Evolutionary conservation across 1,140 invertebrate genomes (phyloP).

Genomic region (Episyrphus balteatus): DNA sequence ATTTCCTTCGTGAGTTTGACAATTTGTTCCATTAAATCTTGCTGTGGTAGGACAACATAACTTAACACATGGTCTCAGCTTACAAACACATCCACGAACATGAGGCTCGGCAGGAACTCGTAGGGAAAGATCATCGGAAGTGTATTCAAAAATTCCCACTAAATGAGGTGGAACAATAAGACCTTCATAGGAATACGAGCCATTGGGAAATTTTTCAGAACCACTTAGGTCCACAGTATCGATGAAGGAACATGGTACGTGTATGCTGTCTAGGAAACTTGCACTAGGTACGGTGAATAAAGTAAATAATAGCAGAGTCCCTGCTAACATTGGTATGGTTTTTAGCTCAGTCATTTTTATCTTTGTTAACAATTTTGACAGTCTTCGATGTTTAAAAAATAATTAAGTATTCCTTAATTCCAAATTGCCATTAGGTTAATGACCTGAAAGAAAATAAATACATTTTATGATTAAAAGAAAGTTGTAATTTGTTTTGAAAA

Average conservation of each 20-base stretch:
- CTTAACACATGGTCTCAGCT: constrained; percentile 29
- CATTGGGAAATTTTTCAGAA: constrained; percentile 15
- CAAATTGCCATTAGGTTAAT: too few species aligned
- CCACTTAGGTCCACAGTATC: constrained; percentile 30
- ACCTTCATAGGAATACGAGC: constrained; percentile 24
- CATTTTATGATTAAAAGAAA: too few species aligned
- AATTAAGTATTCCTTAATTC: too few species aligned
- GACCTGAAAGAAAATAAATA: too few species aligned
- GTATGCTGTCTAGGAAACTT: constrained; percentile 13
- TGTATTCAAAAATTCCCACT: constrained; percentile 23
- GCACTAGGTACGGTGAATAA: too few species aligned
- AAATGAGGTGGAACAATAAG: constrained; percentile 21
- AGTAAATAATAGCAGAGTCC: too few species aligned
- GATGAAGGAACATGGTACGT: constrained; percentile 26
- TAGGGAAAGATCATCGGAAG: constrained; percentile 19
- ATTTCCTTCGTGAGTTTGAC: constrained; percentile 4
- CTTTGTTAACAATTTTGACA: too few species aligned
- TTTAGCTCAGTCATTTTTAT: too few species aligned
- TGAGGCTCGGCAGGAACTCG: constrained; percentile 19
- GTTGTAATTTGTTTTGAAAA: too few species aligned
- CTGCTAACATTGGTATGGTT: too few species aligned
- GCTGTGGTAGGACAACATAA: constrained; percentile 28
- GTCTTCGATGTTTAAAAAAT: too few species aligned
- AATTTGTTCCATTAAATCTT: constrained; percentile 8
- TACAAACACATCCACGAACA: constrained; percentile 25